Evolutionary conservation across 2,888 invertebrate species (phyloP).

Genomic region (Oxystoma pomonae): DNA sequence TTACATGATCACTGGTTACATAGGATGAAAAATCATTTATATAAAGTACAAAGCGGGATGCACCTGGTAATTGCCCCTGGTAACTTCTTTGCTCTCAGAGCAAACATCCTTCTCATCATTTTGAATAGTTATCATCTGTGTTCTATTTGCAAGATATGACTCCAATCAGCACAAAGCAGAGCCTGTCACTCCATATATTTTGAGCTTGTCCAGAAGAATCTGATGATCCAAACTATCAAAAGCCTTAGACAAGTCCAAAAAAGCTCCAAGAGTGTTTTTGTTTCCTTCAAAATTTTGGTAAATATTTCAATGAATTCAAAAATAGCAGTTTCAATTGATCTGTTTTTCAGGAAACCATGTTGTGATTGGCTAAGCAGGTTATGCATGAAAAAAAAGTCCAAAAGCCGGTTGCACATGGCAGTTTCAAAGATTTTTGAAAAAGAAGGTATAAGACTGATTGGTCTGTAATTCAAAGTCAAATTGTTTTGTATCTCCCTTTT

Average conservation of each 20-base stretch:
- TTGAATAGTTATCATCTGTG: not conserved
- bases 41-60: not conserved
- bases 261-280: not conserved
- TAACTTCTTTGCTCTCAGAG: not conserved
- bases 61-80: not conserved
- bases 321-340: not conserved
- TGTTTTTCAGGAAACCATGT: not conserved
- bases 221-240: not conserved
- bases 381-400: not conserved
- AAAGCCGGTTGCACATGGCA: not conserved
- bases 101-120: not conserved
- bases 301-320: not conserved
- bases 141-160: not conserved
- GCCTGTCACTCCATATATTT: not conserved
- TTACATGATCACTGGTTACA: not conserved
- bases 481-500: not conserved
- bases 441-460: not conserved
- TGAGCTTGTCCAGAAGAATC: not conserved
- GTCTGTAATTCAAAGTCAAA: not conserved
- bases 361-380: not conserved
- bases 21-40: not conserved
- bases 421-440: constrained; percentile 2
- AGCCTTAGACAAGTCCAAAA: not conserved
- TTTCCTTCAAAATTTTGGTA: not conserved
- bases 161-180: not conserved